These are phyloP conservation scores for Onthophagus sagittarius DNA, from an alignment of 2,888 invertebrate species.

Conservation along the genomic window DNA sequence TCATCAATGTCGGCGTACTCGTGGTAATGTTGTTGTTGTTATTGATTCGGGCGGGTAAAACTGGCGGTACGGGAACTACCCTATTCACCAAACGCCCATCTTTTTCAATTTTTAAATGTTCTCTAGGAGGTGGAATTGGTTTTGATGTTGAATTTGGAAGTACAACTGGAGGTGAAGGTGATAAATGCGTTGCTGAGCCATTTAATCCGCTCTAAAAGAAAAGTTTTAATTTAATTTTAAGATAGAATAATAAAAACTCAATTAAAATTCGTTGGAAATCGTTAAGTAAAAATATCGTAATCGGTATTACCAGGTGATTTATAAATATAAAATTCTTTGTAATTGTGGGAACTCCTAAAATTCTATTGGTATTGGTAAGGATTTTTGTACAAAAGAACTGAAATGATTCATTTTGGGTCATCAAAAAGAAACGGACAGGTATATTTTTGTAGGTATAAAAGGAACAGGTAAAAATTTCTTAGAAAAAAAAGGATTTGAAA, in stretches of 20 bases:
- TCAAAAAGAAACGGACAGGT: no score
- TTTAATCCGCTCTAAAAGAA: slow-evolving; percentile 41
- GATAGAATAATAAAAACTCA: neutral
- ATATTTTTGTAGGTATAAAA: neutral
- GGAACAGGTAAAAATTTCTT: neutral
- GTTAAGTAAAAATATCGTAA: neutral
- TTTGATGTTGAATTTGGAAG: slow-evolving; percentile 44
- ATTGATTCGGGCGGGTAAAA: slow-evolving; percentile 60
- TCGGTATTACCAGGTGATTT: neutral
- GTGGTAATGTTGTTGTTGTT: slow-evolving; percentile 49
- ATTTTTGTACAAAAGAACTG: neutral
- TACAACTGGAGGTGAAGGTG: slow-evolving; percentile 46
- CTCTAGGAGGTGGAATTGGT: slow-evolving; percentile 62
- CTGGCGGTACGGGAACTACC: slow-evolving; percentile 60
- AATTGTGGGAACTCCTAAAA: neutral
- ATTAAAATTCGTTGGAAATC: neutral
- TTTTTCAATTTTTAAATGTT: slow-evolving; percentile 61
- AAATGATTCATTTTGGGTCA: neutral
- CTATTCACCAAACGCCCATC: slow-evolving; percentile 60
- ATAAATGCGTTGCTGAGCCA: slow-evolving; percentile 35
- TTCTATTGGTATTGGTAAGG: neutral
- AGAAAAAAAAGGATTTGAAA: neutral
- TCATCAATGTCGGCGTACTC: slow-evolving; percentile 41
- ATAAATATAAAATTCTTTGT: neutral
- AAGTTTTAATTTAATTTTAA: no score